Percentiles rank a stretch among this genome's conserved stretches.
Evolutionary conservation across 2,797 vertebrate genomes (phyloP).

Genomic region (Odontamblyopus lacepedii): DNA sequence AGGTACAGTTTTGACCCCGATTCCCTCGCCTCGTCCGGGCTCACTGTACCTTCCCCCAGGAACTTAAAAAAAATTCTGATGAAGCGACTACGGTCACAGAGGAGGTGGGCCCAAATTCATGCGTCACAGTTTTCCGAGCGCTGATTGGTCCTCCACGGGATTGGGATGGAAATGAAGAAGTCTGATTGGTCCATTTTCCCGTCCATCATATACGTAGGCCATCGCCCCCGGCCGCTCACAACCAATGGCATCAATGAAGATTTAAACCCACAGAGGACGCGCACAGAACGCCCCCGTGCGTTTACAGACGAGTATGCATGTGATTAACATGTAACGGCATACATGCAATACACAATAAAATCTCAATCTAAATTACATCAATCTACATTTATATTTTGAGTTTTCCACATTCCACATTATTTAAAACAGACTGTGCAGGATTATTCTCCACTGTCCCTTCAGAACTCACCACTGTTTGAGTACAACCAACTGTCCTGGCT

Average conservation of each 20-base stretch:
- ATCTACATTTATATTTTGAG: too few relatives aligned
- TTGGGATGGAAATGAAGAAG: constrained; percentile 1
- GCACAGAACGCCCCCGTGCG: constrained; percentile 41
- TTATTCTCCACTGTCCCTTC: too few relatives aligned
- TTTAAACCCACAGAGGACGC: constrained; percentile 17
- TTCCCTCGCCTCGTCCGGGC: constrained; percentile 43
- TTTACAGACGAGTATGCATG: constrained; percentile 6
- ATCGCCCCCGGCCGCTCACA: constrained; percentile 35
- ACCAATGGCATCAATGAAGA: constrained; percentile 47
- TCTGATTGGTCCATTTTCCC: constrained; percentile 53
- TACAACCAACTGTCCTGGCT: too few relatives aligned
- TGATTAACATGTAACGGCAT: too few relatives aligned
- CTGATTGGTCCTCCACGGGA: constrained; percentile 53
- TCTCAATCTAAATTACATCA: too few relatives aligned
- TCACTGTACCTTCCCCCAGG: constrained; percentile 64
- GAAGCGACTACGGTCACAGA: constrained; percentile 41
- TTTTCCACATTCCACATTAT: too few relatives aligned
- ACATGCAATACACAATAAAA: too few relatives aligned
- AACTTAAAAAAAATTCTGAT: constrained; percentile 73
- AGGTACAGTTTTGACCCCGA: constrained; percentile 36
- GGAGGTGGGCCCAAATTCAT: constrained; percentile 45
- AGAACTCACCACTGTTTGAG: too few relatives aligned
- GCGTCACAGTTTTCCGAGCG: constrained; percentile 18
- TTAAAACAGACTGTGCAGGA: too few relatives aligned
- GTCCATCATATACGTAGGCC: constrained; percentile 34